A percentile compares a stretch with the other conserved stretches of the same genome.
Conservation (phyloP, 64 coral and sea anemone genomes). For the Montipora capricornis region DNA sequence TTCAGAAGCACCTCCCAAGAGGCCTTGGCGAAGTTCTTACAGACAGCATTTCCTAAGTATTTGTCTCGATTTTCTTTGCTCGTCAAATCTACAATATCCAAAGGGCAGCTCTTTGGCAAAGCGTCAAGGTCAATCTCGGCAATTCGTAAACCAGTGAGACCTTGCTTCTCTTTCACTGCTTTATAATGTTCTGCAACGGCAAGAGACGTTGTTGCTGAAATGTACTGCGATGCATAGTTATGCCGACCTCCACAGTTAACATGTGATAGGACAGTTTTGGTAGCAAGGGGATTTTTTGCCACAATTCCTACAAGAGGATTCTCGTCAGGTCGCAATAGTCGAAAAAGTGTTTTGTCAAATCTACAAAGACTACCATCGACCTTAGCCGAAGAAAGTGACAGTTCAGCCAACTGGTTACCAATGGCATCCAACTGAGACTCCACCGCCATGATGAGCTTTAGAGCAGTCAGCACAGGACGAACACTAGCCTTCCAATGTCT, state of each 20-base stretch:
- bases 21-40: conserved; percentile 47
- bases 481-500: too few species aligned
- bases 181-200: background rate
- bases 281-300: conserved; percentile 11
- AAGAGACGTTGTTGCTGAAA: conserved; percentile 17
- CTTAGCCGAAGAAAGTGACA: background rate
- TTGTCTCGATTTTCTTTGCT: conserved; percentile 24
- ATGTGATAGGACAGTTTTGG: conserved; percentile 40
- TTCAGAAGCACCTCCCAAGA: conserved; percentile 18
- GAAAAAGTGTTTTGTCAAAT: background rate
- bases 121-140: background rate
- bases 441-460: too few species aligned
- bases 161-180: background rate
- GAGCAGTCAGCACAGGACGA: too few species aligned
- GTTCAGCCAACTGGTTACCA: background rate
- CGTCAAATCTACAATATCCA: conserved; percentile 20
- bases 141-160: conserved; percentile 39
- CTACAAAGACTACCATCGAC: background rate
- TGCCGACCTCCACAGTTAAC: conserved; percentile 45
- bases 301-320: background rate
- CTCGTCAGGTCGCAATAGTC: conserved; percentile 47
- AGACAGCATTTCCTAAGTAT: conserved; percentile 51
- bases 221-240: conserved; percentile 29
- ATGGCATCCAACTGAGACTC: conserved; percentile 18
- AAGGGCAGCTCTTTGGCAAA: background rate